phyloP scores from a whole-genome alignment of 2,797 vertebrate species.

The Pempheris klunzingeri region DNA sequence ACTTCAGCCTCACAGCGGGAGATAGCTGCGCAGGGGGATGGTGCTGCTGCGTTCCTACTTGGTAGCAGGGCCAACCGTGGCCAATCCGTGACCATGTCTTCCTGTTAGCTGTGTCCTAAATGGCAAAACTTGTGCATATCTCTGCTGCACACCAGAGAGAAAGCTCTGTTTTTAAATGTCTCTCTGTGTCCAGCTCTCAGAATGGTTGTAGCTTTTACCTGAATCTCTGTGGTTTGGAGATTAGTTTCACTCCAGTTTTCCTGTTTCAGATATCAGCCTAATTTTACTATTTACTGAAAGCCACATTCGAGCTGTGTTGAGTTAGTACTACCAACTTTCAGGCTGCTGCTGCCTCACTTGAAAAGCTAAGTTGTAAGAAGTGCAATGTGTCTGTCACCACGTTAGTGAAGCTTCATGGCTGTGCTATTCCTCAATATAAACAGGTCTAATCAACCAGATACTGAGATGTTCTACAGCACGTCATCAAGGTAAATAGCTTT shows the following conservation, averaged over 20 bases:
- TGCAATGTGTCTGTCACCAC: neutral
- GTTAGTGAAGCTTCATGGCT: neutral
- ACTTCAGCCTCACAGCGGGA: neutral
- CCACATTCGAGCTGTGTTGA: too few species aligned
- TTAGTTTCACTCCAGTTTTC: neutral
- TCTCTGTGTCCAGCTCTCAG: neutral
- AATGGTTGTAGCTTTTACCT: neutral
- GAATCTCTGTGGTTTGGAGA: neutral
- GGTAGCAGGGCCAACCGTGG: neutral
- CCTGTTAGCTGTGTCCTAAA: neutral
- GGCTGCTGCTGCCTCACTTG: neutral
- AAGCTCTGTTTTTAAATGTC: conserved; percentile 2
- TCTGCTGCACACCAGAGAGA: neutral
- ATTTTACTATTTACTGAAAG: neutral
- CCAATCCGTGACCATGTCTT: neutral
- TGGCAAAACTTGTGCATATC: neutral
- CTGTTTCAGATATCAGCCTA: neutral
- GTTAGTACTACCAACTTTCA: neutral
- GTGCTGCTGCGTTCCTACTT: neutral
- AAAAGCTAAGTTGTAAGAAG: neutral
- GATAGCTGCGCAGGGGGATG: too few species aligned
- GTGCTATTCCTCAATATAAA: neutral
- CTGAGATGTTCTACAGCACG: neutral
- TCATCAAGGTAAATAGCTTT: neutral
- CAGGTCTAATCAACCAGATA: neutral